A percentile compares a stretch with the other conserved stretches of the same genome.
Evolutionary conservation across 2,888 invertebrate species (phyloP).

Genomic region (Lagria hirta): DNA sequence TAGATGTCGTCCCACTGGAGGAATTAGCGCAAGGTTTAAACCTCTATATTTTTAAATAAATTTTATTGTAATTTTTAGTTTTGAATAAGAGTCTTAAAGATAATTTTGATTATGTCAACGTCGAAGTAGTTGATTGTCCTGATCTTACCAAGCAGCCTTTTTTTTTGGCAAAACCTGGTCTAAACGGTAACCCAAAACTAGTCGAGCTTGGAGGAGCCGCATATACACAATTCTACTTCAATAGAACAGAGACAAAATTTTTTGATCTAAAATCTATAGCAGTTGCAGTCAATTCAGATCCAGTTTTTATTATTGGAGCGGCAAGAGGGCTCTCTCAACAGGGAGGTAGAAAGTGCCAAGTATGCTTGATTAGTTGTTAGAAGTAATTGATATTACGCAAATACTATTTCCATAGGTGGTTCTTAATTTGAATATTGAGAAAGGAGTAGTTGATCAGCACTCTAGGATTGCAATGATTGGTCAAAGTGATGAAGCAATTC

Average conservation of each 20-base stretch:
- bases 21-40: slow-evolving; percentile 66
- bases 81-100: slow-evolving; percentile 65
- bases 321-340: slow-evolving; percentile 89
- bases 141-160: slow-evolving; percentile 80
- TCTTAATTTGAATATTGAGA: slow-evolving; percentile 66
- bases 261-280: slow-evolving; percentile 70
- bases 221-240: slow-evolving; percentile 73
- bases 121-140: slow-evolving; percentile 81
- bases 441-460: slow-evolving; percentile 64
- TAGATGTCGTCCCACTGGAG: slow-evolving; percentile 62
- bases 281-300: slow-evolving; percentile 55
- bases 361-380: no score
- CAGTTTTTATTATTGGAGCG: slow-evolving; percentile 78
- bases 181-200: slow-evolving; percentile 55
- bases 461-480: slow-evolving; percentile 73
- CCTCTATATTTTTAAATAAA: no score
- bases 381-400: neutral
- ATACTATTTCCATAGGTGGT: slow-evolving; percentile 64
- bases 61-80: slow-evolving; percentile 58
- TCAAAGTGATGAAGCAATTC: slow-evolving; percentile 57
- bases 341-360: slow-evolving; percentile 84
- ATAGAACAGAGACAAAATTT: slow-evolving; percentile 73
- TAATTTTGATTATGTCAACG: slow-evolving; percentile 72
- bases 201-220: slow-evolving; percentile 86
- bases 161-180: slow-evolving; percentile 68